phyloP scores from a whole-genome alignment of 64 coral and sea anemone species.

The Montipora efflorescens region DNA sequence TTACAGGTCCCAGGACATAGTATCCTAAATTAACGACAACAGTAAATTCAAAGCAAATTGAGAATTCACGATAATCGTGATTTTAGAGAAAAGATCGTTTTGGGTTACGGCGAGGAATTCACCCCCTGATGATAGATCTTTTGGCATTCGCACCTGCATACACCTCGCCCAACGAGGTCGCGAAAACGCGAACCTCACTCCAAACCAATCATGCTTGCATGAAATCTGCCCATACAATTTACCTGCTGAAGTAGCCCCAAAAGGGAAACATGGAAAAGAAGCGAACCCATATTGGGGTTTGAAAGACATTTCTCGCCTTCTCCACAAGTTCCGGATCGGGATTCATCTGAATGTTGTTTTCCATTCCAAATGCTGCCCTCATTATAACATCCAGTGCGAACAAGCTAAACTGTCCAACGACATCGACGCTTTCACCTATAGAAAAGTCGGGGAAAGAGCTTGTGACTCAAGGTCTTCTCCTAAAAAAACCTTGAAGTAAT shows the following conservation, averaged over 20 bases:
- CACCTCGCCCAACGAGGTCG: too few relatives aligned
- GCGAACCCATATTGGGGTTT: slow-evolving; percentile 26
- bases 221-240: too few relatives aligned
- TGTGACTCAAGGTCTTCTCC: too few relatives aligned
- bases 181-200: neutral
- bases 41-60: too few relatives aligned
- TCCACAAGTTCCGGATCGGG: slow-evolving; percentile 22
- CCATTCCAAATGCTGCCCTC: slow-evolving; percentile 68
- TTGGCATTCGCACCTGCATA: too few relatives aligned
- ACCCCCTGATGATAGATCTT: too few relatives aligned
- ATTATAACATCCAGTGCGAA: slow-evolving; percentile 77
- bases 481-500: too few relatives aligned
- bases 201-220: neutral
- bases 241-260: neutral
- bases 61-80: too few relatives aligned
- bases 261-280: slow-evolving; percentile 76
- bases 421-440: slow-evolving; percentile 68
- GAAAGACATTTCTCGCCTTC: slow-evolving; percentile 48
- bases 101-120: too few relatives aligned
- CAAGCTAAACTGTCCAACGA: slow-evolving; percentile 57
- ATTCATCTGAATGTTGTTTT: slow-evolving; percentile 49
- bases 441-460: neutral
- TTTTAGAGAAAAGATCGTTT: too few relatives aligned
- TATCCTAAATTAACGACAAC: too few relatives aligned
- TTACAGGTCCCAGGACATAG: too few relatives aligned